These are phyloP conservation scores for Saturnia pavonia DNA, from an alignment of 2,888 invertebrate genomes.

Conservation along the genomic window DNA sequence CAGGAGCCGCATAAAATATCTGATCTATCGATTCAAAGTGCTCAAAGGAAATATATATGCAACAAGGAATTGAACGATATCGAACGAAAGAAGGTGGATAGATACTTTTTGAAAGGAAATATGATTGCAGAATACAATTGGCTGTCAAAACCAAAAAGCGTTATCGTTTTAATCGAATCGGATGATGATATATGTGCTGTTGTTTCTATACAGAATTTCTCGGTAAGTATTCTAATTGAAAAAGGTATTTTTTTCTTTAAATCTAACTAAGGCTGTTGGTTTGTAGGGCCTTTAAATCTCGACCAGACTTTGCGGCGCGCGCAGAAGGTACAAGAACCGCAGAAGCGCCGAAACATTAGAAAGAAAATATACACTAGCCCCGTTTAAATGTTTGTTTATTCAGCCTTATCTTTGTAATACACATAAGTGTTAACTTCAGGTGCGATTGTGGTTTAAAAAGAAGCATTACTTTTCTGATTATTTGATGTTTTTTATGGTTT, in stretches of 20 bases:
- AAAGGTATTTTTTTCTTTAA: neutral
- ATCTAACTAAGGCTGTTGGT: neutral
- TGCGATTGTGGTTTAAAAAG: no score
- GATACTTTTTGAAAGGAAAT: conserved; percentile 44
- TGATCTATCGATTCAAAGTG: conserved; percentile 51
- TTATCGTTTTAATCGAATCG: conserved; percentile 85
- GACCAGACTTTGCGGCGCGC: no score
- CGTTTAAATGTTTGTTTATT: no score
- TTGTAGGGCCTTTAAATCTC: no score
- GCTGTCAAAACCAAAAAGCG: conserved; percentile 70
- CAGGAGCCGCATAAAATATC: conserved; percentile 52
- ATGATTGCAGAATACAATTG: conserved; percentile 45
- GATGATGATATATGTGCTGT: conserved; percentile 87
- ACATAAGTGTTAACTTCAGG: no score
- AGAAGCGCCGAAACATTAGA: no score
- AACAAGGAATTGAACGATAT: conserved; percentile 65
- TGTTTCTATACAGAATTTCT: conserved; percentile 89
- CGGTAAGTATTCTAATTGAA: conserved; percentile 71
- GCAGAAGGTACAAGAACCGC: no score
- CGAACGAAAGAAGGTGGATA: conserved; percentile 40
- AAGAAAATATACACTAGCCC: no score
- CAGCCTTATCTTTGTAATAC: no score
- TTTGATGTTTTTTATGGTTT: no score
- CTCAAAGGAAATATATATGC: conserved; percentile 76
- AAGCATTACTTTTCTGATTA: no score